Evolutionary conservation across 2,113 vertebrate species (phyloP).

Genomic region (Bujurquina vittata): DNA sequence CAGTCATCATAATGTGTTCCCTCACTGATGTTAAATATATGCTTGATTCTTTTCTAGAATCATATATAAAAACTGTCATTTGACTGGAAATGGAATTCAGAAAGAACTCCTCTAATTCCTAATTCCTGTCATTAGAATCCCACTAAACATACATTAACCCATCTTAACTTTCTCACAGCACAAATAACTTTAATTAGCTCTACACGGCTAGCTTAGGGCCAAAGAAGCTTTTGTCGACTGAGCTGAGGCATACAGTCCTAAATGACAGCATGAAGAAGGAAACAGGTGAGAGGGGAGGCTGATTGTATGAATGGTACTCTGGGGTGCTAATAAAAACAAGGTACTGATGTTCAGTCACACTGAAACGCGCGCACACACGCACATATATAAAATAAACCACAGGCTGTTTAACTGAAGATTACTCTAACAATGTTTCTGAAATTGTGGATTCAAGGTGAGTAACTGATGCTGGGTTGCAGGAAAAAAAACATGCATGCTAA

Average conservation of each 20-base stretch:
- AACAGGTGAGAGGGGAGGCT: neutral
- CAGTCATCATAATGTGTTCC: too few species aligned
- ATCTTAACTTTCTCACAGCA: slow-evolving; percentile 7
- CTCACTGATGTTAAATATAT: too few species aligned
- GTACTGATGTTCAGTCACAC: too few species aligned
- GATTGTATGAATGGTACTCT: neutral
- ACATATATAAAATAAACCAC: too few species aligned
- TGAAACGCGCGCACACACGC: too few species aligned
- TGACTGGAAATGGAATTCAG: neutral
- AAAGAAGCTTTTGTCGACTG: neutral
- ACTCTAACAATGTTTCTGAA: neutral
- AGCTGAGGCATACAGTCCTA: slow-evolving; percentile 7
- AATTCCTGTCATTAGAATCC: neutral
- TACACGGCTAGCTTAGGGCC: neutral
- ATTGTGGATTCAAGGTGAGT: neutral
- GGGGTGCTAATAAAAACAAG: slow-evolving; percentile 22
- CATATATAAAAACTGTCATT: too few species aligned
- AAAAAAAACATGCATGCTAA: neutral
- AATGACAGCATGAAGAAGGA: slow-evolving; percentile 28
- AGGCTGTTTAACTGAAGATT: neutral
- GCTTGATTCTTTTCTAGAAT: too few species aligned
- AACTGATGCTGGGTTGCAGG: neutral
- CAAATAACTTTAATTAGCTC: slow-evolving; percentile 39
- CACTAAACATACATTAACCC: slow-evolving; percentile 13
- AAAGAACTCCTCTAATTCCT: too few species aligned